phyloP scores from a whole-genome alignment of 1,140 invertebrate genomes.

The Nasonia giraulti region DNA sequence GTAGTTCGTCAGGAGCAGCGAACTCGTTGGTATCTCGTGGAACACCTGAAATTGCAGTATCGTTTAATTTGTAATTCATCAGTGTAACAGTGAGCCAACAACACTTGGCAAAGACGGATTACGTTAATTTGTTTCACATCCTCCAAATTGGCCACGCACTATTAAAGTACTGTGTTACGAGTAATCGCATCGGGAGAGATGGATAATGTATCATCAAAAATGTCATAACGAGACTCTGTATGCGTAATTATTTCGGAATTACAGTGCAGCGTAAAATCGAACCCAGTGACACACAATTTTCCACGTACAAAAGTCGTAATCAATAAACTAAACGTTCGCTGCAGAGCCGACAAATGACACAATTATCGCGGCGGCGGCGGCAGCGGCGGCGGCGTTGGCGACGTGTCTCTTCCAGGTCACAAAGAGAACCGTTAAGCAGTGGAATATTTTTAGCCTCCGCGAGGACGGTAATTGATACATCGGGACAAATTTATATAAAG shows the following conservation, averaged over 20 bases:
- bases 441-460: background rate
- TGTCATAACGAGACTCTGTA: background rate
- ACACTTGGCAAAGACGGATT: background rate
- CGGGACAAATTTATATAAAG: background rate
- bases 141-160: background rate
- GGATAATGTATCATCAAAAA: background rate
- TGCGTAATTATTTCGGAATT: background rate
- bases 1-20: slow-evolving; percentile 87
- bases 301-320: background rate
- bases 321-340: background rate
- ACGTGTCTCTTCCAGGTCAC: background rate
- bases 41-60: slow-evolving; percentile 78
- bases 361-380: too few relatives aligned
- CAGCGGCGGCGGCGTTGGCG: too few relatives aligned
- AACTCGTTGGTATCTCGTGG: slow-evolving; percentile 88
- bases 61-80: background rate
- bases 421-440: background rate
- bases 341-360: too few relatives aligned
- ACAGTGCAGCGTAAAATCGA: background rate
- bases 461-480: background rate
- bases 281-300: background rate
- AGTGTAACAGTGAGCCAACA: background rate
- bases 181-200: too few relatives aligned
- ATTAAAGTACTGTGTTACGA: background rate
- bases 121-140: background rate